Evolutionary conservation across 2,113 vertebrate species (phyloP).

Genomic region (Setophaga petechia): DNA sequence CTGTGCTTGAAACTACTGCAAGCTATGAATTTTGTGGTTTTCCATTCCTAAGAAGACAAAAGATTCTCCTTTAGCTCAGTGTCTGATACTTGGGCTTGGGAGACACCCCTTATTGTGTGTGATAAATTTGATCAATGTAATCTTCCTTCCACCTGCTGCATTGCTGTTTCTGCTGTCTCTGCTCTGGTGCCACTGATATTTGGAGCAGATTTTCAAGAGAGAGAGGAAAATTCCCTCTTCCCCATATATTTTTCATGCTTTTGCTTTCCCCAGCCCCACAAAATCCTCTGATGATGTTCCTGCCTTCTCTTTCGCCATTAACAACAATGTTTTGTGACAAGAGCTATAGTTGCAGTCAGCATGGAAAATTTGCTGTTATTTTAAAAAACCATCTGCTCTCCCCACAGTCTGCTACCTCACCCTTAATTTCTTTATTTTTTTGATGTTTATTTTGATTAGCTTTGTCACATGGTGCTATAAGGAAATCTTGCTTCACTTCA

Average conservation of each 20-base stretch:
- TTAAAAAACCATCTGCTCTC: constrained; percentile 69
- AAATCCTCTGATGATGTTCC: neutral
- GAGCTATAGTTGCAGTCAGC: constrained; percentile 27
- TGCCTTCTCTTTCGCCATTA: constrained; percentile 18
- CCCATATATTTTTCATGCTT: neutral
- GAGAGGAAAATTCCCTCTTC: neutral
- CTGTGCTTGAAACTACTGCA: neutral
- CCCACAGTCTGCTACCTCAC: constrained; percentile 60
- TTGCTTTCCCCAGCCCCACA: neutral
- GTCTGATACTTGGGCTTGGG: neutral
- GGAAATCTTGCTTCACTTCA: constrained; percentile 53
- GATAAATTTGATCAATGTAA: neutral
- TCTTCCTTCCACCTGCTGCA: neutral
- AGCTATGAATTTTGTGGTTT: neutral
- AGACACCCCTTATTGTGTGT: neutral
- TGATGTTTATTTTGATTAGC: constrained; percentile 68
- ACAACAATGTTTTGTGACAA: constrained; percentile 47
- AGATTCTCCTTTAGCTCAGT: neutral
- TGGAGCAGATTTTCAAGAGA: neutral
- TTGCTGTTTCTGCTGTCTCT: neutral
- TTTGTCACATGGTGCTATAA: constrained; percentile 59
- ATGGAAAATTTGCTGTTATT: constrained; percentile 53
- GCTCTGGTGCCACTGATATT: neutral
- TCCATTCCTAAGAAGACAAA: neutral
- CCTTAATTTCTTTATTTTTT: constrained; percentile 59